Evolutionary conservation across 2,113 vertebrate genomes (phyloP).

Genomic region (Equus quagga): DNA sequence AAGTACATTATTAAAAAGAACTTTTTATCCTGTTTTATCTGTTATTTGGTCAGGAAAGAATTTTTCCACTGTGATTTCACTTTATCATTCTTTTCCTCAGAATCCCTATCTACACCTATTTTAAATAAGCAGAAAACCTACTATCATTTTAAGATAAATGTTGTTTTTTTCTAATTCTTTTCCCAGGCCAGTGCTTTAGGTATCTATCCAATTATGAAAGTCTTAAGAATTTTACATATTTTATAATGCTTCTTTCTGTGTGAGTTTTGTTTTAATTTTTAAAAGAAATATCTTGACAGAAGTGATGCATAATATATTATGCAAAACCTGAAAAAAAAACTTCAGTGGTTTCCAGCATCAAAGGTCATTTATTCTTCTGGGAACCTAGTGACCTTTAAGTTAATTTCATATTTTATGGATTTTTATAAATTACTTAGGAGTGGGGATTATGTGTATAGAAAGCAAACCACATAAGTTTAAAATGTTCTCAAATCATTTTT

Average conservation of each 20-base stretch:
- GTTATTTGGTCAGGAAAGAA: slow-evolving; percentile 47
- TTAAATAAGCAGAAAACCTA: slow-evolving; percentile 47
- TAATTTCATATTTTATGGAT: slow-evolving; percentile 81
- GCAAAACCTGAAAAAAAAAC: slow-evolving; percentile 58
- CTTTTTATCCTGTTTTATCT: slow-evolving; percentile 51
- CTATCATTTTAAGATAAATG: slow-evolving; percentile 58
- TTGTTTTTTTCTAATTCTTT: slow-evolving; percentile 9
- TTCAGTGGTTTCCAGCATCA: slow-evolving; percentile 76
- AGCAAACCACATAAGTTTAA: slow-evolving; percentile 28
- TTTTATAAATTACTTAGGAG: slow-evolving; percentile 81
- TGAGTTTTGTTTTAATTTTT: slow-evolving; percentile 57
- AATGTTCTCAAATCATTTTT: slow-evolving; percentile 48
- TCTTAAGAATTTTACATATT: slow-evolving; percentile 63
- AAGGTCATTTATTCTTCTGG: slow-evolving; percentile 82
- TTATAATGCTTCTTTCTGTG: background rate
- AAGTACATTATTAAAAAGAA: slow-evolving; percentile 60
- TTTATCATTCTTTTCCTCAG: background rate
- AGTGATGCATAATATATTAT: slow-evolving; percentile 74
- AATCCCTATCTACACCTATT: background rate
- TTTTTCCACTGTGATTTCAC: slow-evolving; percentile 33
- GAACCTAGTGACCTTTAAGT: slow-evolving; percentile 81
- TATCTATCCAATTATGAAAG: slow-evolving; percentile 51
- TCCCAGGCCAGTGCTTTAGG: background rate
- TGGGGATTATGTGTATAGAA: slow-evolving; percentile 52
- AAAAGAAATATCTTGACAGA: slow-evolving; percentile 64